Base-by-base conservation (phyloP, 2,797 vertebrate genomes). In the Sebastes nivosus region DNA sequence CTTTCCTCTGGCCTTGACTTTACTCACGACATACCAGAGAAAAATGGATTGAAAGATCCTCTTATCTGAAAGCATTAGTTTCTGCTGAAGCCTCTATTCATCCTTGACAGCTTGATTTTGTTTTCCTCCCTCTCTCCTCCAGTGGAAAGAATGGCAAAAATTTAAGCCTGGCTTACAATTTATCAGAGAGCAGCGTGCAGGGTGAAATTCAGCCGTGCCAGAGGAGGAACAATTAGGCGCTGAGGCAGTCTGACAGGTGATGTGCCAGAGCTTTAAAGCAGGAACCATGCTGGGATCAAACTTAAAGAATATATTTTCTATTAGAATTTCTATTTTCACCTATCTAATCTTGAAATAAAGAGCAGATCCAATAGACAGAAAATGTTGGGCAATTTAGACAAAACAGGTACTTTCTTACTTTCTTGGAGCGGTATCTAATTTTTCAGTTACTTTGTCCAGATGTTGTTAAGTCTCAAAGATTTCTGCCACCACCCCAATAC, bases 1-100 rank as follows among this genome's bases (percentile, higher is more conserved):
- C 32, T 65, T 64, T 29, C 8, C 11, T 11, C 11, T 9, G 4
- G 65, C 29, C 27, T 70, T 72, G 66, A 72, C 63, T 71, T 75
- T 71, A 27, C 46, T 42, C 55, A 20, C 25, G 54, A 65, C 3
- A 29, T 27, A n/a, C 13, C 46, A 22, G n/a, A 60, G 38, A 20
- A 61, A 78, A 68, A 67, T 32, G 25, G 34, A 42, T 13, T 12
- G 46, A 60, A 36, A 52, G 22, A 61, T 42, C 9, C 3, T 77
- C 42, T 69, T 80, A 84, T 69, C 80, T 81, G 55, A 66, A 76
- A 71, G 60, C 72, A 68, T 79, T 34, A 72, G 72, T 77, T 68
- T 77, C 52, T 57, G 63, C 74, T 65, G 66, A 82, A 20, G 12
- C 24, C 30, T 27, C 74, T 61, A 30, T 80, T 77, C 57, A 68